phyloP scores from a whole-genome alignment of 2,113 vertebrate species.

The Furnarius figulus region DNA sequence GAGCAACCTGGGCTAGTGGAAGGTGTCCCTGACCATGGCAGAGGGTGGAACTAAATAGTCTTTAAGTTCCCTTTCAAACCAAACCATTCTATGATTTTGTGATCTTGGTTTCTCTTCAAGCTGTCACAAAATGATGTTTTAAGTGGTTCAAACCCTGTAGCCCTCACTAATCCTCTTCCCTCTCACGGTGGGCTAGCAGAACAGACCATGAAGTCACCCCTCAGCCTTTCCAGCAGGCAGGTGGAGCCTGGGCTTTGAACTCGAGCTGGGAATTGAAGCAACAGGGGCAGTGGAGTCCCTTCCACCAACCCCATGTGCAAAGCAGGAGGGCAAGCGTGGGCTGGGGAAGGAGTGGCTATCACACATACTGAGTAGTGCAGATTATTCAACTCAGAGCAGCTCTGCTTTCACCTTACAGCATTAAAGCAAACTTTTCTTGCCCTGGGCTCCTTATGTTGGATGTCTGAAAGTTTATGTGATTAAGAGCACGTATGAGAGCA shows the following conservation, averaged over 20 bases:
- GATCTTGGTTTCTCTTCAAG: background rate
- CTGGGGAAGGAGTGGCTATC: background rate
- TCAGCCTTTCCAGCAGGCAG: background rate
- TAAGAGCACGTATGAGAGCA: background rate
- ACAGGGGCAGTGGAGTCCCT: background rate
- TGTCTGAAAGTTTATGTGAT: background rate
- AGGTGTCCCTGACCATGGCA: background rate
- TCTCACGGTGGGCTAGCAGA: background rate
- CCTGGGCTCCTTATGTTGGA: background rate
- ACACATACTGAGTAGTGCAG: background rate
- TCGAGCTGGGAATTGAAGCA: background rate
- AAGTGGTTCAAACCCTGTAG: background rate
- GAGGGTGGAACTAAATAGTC: background rate
- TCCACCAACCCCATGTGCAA: background rate
- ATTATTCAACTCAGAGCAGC: background rate
- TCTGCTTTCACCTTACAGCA: background rate
- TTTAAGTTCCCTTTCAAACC: background rate
- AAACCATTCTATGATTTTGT: background rate
- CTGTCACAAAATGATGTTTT: background rate
- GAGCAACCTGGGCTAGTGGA: background rate
- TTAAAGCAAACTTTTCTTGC: background rate
- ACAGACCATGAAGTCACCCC: background rate
- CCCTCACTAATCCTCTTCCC: background rate
- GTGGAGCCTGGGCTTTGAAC: background rate
- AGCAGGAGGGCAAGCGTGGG: fast-evolving